These are phyloP conservation scores for Apostichopus californicus DNA, from an alignment of 35 echinoderm and acorn worm genomes.

Conservation along the genomic window DNA sequence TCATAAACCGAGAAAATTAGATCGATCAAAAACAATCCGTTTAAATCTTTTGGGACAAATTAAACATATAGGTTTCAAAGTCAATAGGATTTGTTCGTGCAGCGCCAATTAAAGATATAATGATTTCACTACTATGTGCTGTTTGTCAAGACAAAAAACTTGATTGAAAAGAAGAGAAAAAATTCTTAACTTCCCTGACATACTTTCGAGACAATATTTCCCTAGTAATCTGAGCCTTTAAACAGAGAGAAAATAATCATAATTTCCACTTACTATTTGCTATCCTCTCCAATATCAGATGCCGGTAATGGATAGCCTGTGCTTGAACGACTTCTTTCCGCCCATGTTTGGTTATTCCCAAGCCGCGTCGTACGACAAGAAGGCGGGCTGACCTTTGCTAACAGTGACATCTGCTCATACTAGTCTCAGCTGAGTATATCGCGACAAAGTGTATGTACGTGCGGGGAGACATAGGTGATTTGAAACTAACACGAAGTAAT, in stretches of 20 bases:
- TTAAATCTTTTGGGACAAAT: no score
- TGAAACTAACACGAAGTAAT: not conserved
- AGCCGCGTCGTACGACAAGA: constrained; percentile 34
- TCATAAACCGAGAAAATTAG: no score
- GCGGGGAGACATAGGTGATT: not conserved
- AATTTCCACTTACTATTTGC: constrained; percentile 1
- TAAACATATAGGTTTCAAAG: not conserved
- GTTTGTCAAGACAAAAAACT: not conserved
- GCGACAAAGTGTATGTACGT: not conserved
- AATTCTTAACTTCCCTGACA: not conserved
- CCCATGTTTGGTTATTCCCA: constrained; percentile 42
- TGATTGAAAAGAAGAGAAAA: not conserved
- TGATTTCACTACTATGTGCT: not conserved
- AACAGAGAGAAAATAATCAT: not conserved
- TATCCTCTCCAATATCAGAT: not conserved
- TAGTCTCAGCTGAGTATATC: not conserved
- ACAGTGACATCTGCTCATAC: constrained; percentile 41
- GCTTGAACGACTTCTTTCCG: constrained; percentile 12
- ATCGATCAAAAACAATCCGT: no score
- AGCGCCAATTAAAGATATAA: constrained; percentile 1
- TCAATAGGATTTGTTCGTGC: not conserved
- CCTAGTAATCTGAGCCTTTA: not conserved
- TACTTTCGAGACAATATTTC: not conserved
- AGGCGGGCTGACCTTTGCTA: constrained; percentile 18
- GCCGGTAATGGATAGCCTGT: constrained; percentile 13